Conservation (phyloP, 2,113 vertebrate genomes). For the Pangasianodon gigas region DNA sequence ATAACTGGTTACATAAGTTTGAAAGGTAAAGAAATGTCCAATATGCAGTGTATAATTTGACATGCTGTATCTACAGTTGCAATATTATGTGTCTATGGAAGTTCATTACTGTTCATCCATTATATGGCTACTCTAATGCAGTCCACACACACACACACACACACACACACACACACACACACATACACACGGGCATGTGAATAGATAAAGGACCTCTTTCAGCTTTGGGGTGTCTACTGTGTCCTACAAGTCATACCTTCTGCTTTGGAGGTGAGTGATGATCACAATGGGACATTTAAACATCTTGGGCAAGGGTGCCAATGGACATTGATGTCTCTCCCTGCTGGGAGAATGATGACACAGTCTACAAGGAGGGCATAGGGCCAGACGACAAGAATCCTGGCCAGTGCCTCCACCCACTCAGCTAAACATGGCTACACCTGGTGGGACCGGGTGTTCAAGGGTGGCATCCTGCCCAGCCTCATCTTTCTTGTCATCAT, state of each 20-base stretch:
- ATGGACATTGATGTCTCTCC: conserved; percentile 5
- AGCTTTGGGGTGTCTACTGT: not conserved
- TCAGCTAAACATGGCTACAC: conserved; percentile 19
- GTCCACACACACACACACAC: not conserved
- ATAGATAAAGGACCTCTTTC: not conserved
- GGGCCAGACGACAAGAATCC: not conserved
- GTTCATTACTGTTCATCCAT: not conserved
- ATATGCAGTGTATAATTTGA: not conserved
- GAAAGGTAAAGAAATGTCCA: not conserved
- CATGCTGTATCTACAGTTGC: not conserved
- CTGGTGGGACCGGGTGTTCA: conserved; percentile 8
- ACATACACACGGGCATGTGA: not conserved
- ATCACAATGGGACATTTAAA: not conserved
- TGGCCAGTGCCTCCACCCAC: not conserved
- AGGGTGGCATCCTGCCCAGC: not conserved
- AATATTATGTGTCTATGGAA: not conserved
- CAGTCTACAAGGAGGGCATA: not conserved
- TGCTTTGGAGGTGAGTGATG: conserved; percentile 7
- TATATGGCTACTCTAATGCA: not conserved
- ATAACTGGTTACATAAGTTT: not conserved
- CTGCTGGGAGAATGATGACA: conserved; percentile 26
- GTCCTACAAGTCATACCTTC: not conserved
- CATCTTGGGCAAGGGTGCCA: not conserved
- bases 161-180: not conserved
- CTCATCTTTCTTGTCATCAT: not conserved